Evolutionary conservation across 1,140 invertebrate genomes (phyloP).

Genomic region (Phymorhynchus buccinoides): DNA sequence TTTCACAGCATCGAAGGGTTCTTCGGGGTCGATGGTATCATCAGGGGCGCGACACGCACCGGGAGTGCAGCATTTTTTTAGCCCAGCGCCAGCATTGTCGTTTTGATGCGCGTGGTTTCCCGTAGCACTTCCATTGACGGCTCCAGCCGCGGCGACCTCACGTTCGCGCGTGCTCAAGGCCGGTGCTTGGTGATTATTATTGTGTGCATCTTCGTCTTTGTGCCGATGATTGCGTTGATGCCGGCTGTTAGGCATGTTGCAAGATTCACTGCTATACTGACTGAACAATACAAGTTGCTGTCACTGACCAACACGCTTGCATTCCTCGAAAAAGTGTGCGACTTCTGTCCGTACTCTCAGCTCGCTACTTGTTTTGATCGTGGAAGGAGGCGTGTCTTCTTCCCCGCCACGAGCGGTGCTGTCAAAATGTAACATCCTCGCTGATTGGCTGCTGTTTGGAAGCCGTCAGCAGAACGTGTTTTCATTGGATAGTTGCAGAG

Average conservation of each 20-base stretch:
- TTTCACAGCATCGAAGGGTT: conserved; percentile 83
- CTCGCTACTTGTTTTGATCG: conserved; percentile 29
- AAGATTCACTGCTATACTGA: not conserved
- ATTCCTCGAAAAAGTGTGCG: not conserved
- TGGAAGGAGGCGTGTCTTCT: conserved; percentile 37
- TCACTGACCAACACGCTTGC: not conserved
- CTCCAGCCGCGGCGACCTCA: conserved; percentile 14
- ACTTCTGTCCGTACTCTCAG: conserved; percentile 19
- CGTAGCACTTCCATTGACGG: conserved; percentile 3
- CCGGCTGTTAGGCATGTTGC: conserved; percentile 65
- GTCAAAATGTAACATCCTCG: not conserved
- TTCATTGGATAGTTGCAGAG: conserved; percentile 41
- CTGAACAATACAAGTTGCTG: not conserved
- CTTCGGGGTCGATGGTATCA: conserved; percentile 80
- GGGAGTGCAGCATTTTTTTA: conserved; percentile 63
- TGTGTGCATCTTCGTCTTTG: conserved; percentile 61
- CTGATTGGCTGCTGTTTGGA: not conserved
- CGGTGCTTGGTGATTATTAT: conserved; percentile 50
- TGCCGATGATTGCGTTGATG: conserved; percentile 57
- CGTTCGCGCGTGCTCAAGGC: not conserved
- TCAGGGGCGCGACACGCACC: conserved; percentile 69
- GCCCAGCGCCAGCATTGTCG: conserved; percentile 47
- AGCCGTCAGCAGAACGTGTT: not conserved
- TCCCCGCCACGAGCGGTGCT: not conserved
- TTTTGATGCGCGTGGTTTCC: conserved; percentile 40